Conservation (phyloP, 2,888 invertebrate genomes). For the Caenorhabditis japonica region DNA sequence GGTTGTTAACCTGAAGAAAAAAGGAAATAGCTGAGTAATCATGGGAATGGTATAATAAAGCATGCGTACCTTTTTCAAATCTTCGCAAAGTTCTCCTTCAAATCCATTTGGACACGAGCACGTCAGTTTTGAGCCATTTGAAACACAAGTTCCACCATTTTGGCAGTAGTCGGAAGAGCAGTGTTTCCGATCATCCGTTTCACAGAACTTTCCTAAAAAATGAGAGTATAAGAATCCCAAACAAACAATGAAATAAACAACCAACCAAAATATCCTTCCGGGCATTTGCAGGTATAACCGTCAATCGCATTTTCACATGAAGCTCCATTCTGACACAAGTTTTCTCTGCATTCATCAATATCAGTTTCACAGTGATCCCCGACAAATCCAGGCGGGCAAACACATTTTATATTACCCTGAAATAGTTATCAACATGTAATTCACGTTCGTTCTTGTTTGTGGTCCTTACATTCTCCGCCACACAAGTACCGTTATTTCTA, state of each 20-base stretch:
- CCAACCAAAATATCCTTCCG: slow-evolving; percentile 70
- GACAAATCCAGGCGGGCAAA: slow-evolving; percentile 90
- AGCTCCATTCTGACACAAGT: slow-evolving; percentile 94
- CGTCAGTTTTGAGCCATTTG: background rate
- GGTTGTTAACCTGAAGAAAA: slow-evolving; percentile 26
- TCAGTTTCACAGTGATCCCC: slow-evolving; percentile 86
- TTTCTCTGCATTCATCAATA: slow-evolving; percentile 87
- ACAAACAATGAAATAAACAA: too few relatives aligned
- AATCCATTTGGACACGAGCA: slow-evolving; percentile 42
- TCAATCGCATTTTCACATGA: slow-evolving; percentile 96
- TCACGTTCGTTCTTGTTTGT: slow-evolving; percentile 1
- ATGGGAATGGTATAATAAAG: slow-evolving; percentile 1
- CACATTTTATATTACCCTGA: slow-evolving; percentile 85
- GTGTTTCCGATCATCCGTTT: slow-evolving; percentile 33
- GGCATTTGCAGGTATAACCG: slow-evolving; percentile 79
- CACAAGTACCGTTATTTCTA: slow-evolving; percentile 69
- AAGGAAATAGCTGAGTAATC: background rate
- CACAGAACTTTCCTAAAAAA: slow-evolving; percentile 59
- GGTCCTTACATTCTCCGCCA: slow-evolving; percentile 59
- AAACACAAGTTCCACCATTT: slow-evolving; percentile 32
- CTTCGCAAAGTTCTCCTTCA: slow-evolving; percentile 40
- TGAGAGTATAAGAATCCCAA: too few relatives aligned
- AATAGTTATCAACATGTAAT: background rate
- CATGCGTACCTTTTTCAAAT: slow-evolving; percentile 9
- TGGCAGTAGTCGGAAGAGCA: slow-evolving; percentile 33